Evolutionary conservation across 2,113 vertebrate species (phyloP), one percentile per base, ranked within the genome.

Genomic region (Phrynosoma platyrhinos): DNA sequence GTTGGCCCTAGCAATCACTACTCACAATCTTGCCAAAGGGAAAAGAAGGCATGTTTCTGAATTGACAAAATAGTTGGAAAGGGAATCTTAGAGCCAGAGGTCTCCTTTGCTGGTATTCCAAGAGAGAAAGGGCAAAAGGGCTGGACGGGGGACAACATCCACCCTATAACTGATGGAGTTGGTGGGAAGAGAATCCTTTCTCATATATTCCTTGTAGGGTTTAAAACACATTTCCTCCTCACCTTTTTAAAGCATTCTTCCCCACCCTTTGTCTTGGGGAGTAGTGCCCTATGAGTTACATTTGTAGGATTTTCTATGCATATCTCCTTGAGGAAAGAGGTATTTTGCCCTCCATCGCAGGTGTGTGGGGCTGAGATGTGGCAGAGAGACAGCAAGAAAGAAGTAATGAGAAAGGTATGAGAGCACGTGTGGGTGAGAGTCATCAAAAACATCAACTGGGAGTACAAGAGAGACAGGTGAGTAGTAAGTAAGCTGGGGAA

Each of bases 31-130:
- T 53, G 64, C 76, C 76, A 86, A 71, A 8, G 66, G 42, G 85
- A 69, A 76, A 86, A 79, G 77, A 79, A 21, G 75, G 75, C 85
- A 79, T 32, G 68, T 78, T 53, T 40, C 9, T 47, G 66, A 20
- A 72, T 25, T 71, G 47, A 69, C 53, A 78, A 85, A 68, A 66
- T 53, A 55, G 20, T 79, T 86, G 64, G 62, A 64, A 52, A 12
- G 25, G 62, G 30, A 79, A 36, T 79, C n/a, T 71, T 10, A 55
- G 85, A 86, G 42, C 47, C 64, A 86, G 42, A 79, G 76, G 75
- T 66, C 62, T 79, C 47, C 42, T 18, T 79, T n/a, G 18, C 16
- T 85, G 36, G 80, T 32, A 82, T 66, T 69, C 47, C 81, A 30
- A 68, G 36, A 40, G 25, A 47, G 27, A 71, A 64, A 40, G 47